Evolutionary conservation across 2,113 vertebrate species (phyloP).

Genomic region (Gymnorhina tibicen): DNA sequence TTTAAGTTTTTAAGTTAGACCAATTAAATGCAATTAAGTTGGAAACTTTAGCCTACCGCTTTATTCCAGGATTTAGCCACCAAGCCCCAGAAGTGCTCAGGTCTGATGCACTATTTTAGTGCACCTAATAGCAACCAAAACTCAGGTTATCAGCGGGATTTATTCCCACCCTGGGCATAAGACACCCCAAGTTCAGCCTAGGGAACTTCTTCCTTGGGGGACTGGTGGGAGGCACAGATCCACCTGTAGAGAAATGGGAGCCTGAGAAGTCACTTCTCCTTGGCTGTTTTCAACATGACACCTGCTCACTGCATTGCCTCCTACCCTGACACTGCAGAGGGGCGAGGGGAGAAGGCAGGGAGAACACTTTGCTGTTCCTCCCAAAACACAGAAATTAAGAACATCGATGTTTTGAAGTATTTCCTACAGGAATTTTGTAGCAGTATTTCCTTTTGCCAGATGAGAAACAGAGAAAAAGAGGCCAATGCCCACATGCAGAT

Average conservation of each 20-base stretch:
- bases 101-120: neutral
- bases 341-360: neutral
- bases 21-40: conserved; percentile 27
- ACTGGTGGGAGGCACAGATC: fast-evolving
- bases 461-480: neutral
- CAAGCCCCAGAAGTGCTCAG: neutral
- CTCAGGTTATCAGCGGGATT: neutral
- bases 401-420: neutral
- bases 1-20: neutral
- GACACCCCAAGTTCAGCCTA: neutral
- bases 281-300: neutral
- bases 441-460: neutral
- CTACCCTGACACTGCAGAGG: neutral
- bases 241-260: neutral
- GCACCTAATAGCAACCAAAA: neutral
- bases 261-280: neutral
- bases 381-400: neutral
- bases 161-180: neutral
- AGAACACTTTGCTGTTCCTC: neutral
- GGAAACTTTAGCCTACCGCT: neutral
- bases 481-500: neutral
- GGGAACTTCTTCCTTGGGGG: neutral
- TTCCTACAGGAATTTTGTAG: neutral
- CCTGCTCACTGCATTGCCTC: neutral
- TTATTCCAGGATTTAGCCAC: neutral